Conservation (phyloP, 2,888 invertebrate genomes). For the Ceramica pisi region DNA sequence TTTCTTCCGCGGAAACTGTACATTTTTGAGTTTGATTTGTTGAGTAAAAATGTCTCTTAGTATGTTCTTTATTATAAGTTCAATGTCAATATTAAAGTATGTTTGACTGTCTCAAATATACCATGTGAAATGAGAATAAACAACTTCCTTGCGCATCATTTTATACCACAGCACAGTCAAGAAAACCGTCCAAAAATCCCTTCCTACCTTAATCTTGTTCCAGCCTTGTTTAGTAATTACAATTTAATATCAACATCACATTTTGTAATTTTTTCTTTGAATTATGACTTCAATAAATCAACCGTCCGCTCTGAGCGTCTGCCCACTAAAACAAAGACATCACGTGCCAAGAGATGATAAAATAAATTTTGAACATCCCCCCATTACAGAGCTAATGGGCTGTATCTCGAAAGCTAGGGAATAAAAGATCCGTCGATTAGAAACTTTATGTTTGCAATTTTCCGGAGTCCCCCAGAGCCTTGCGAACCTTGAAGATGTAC, state of each 20-base stretch:
- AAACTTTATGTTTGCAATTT: slow-evolving; percentile 91
- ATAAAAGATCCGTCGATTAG: slow-evolving; percentile 91
- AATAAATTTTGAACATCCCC: slow-evolving; percentile 89
- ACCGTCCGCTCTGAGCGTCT: slow-evolving; percentile 69
- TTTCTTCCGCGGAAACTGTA: slow-evolving; percentile 18
- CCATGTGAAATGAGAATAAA: background rate
- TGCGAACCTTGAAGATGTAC: slow-evolving; percentile 73
- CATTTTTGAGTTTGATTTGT: background rate
- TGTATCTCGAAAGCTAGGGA: slow-evolving; percentile 88
- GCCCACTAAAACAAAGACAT: slow-evolving; percentile 84
- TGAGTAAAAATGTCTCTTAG: background rate
- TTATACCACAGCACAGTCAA: background rate
- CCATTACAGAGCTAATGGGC: slow-evolving; percentile 90
- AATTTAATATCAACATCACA: slow-evolving; percentile 59
- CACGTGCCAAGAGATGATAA: slow-evolving; percentile 90
- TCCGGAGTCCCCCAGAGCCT: slow-evolving; percentile 77
- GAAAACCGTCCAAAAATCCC: background rate
- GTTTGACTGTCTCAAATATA: background rate
- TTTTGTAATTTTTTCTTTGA: slow-evolving; percentile 56
- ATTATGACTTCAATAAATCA: slow-evolving; percentile 69
- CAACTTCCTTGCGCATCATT: background rate
- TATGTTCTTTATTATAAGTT: background rate
- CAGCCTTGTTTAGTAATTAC: slow-evolving; percentile 57
- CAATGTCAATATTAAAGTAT: background rate
- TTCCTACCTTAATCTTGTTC: slow-evolving; percentile 16